phyloP scores from a whole-genome alignment of 2,888 invertebrate species.

The Petrolisthes manimaculis region DNA sequence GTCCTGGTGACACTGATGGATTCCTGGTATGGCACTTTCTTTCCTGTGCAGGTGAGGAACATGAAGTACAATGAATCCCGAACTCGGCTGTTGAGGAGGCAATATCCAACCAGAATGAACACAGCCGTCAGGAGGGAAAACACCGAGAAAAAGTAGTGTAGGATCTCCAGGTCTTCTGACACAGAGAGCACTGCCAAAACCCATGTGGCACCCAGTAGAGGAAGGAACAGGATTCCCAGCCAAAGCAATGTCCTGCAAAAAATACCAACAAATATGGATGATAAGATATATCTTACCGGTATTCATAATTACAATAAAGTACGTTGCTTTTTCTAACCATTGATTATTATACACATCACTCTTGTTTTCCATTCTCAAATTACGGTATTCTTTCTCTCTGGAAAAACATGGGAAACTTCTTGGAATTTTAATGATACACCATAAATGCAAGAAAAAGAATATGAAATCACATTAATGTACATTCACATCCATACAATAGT shows the following conservation, averaged over 20 bases:
- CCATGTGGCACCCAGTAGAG: slow-evolving; percentile 88
- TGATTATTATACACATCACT: no score
- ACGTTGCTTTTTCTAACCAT: no score
- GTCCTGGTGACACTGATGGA: slow-evolving; percentile 75
- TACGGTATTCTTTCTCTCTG: no score
- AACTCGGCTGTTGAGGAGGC: slow-evolving; percentile 87
- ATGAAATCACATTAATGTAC: no score
- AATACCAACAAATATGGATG: slow-evolving; percentile 42
- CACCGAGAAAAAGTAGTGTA: slow-evolving; percentile 83
- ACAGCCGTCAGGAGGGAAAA: slow-evolving; percentile 84
- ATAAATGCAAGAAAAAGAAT: no score
- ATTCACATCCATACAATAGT: no score
- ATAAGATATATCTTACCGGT: slow-evolving; percentile 1
- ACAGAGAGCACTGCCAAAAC: slow-evolving; percentile 84
- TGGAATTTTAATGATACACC: no score
- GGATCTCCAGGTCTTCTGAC: slow-evolving; percentile 79
- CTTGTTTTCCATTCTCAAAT: no score
- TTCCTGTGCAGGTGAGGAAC: slow-evolving; percentile 76
- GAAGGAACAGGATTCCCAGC: slow-evolving; percentile 87
- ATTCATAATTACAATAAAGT: no score
- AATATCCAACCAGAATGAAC: slow-evolving; percentile 87
- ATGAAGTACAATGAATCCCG: slow-evolving; percentile 79
- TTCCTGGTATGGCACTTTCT: slow-evolving; percentile 68
- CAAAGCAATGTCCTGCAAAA: slow-evolving; percentile 81
- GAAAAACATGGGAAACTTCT: background rate